phyloP scores from a whole-genome alignment of 2,888 invertebrate genomes.

The Heterodera filipjevi region DNA sequence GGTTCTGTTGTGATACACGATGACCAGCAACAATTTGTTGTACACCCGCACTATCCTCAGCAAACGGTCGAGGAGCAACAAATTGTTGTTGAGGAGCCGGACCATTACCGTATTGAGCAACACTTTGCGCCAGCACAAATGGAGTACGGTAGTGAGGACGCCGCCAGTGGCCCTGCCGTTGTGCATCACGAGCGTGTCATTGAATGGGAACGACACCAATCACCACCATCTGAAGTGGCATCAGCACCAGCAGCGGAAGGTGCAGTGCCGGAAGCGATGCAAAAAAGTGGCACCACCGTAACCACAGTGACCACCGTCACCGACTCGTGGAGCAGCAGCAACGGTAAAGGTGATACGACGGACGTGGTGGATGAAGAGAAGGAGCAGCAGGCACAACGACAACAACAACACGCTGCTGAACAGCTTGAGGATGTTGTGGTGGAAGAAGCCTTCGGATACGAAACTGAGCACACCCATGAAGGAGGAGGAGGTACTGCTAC shows the following conservation, averaged over 20 bases:
- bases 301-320: not conserved
- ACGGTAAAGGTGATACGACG: not conserved
- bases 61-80: conserved; percentile 20
- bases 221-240: not conserved
- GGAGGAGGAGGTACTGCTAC: not conserved
- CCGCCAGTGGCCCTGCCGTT: not conserved
- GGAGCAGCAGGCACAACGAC: not conserved
- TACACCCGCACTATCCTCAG: not conserved
- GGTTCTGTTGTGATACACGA: conserved; percentile 29
- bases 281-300: not conserved
- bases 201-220: not conserved
- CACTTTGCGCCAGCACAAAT: not conserved
- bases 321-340: not conserved
- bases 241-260: not conserved
- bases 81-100: conserved; percentile 16
- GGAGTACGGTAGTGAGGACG: conserved; percentile 29
- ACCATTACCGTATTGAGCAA: conserved; percentile 7
- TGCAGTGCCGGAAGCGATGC: not conserved
- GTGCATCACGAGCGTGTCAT: conserved; percentile 6
- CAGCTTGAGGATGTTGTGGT: not conserved
- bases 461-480: not conserved
- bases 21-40: conserved; percentile 19
- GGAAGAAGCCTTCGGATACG: conserved; percentile 1
- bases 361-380: not conserved
- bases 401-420: not conserved